phyloP scores from a whole-genome alignment of 2,113 vertebrate species.

The Numida meleagris region DNA sequence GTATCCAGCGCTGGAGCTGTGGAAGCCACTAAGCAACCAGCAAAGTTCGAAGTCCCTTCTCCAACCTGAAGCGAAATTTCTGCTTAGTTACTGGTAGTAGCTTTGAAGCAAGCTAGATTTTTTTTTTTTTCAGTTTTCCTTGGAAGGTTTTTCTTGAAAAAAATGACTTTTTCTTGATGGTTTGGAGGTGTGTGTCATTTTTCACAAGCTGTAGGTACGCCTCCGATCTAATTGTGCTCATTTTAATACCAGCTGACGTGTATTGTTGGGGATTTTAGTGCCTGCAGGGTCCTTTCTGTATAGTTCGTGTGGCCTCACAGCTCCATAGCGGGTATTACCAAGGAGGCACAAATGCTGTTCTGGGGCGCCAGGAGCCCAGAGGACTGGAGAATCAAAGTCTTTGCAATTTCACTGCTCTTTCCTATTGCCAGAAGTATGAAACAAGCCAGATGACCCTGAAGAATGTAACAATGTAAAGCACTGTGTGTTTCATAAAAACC shows the following conservation, averaged over 20 bases:
- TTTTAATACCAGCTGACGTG: background rate
- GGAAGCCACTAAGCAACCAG: background rate
- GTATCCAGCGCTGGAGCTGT: background rate
- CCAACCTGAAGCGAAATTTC: background rate
- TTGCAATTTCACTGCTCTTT: background rate
- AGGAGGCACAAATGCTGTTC: background rate
- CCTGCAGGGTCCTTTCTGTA: background rate
- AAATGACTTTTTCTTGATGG: background rate
- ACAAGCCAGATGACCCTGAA: conserved; percentile 7
- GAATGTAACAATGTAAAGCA: conserved; percentile 20
- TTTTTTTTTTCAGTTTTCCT: background rate
- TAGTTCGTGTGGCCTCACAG: background rate
- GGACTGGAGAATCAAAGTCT: background rate
- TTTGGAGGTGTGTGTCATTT: background rate
- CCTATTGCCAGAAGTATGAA: conserved; percentile 19
- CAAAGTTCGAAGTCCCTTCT: background rate
- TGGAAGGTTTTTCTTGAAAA: background rate
- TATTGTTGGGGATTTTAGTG: background rate
- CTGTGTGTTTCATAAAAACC: conserved; percentile 31
- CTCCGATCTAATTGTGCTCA: background rate
- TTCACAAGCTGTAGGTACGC: background rate
- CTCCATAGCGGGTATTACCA: background rate
- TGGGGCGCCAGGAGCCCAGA: background rate
- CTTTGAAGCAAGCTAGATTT: background rate
- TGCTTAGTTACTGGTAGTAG: background rate